These are phyloP conservation scores for Urocolius indicus DNA, from an alignment of 2,113 vertebrate genomes.

Conservation along the genomic window DNA sequence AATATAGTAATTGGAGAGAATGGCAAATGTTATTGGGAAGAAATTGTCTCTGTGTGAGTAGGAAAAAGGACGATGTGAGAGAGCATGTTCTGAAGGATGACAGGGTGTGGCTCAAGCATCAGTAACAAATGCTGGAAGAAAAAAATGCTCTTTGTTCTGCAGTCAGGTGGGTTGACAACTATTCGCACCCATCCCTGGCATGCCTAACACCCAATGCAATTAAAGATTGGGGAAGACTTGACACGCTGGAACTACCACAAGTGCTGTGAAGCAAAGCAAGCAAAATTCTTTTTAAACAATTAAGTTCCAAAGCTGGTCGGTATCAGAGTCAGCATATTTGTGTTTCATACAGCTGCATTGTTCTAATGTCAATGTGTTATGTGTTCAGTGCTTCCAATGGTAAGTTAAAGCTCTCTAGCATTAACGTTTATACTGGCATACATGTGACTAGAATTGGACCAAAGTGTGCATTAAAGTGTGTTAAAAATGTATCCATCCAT, in stretches of 20 bases:
- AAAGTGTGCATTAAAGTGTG: neutral
- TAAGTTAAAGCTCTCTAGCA: neutral
- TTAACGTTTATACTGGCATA: neutral
- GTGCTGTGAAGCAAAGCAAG: neutral
- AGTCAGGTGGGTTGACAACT: constrained; percentile 46
- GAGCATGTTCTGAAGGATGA: neutral
- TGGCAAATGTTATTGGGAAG: neutral
- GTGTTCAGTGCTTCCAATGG: neutral
- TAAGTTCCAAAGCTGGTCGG: neutral
- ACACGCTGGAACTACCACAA: neutral
- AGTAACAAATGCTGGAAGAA: constrained; percentile 33
- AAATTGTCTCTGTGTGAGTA: neutral
- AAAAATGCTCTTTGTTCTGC: constrained; percentile 62
- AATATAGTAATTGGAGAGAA: neutral
- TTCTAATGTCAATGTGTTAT: neutral
- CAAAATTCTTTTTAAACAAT: neutral
- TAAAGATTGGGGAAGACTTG: neutral
- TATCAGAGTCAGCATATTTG: neutral
- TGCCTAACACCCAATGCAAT: constrained; percentile 1
- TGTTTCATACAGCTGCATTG: neutral
- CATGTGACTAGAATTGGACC: neutral
- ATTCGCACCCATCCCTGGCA: constrained; percentile 35
- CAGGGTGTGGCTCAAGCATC: constrained; percentile 43
- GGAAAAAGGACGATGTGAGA: neutral
- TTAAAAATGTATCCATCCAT: neutral